Percentiles rank a stretch among this genome's conserved stretches.
phyloP scores from a whole-genome alignment of 2,888 invertebrate species.

The Auanema freiburgensis region DNA sequence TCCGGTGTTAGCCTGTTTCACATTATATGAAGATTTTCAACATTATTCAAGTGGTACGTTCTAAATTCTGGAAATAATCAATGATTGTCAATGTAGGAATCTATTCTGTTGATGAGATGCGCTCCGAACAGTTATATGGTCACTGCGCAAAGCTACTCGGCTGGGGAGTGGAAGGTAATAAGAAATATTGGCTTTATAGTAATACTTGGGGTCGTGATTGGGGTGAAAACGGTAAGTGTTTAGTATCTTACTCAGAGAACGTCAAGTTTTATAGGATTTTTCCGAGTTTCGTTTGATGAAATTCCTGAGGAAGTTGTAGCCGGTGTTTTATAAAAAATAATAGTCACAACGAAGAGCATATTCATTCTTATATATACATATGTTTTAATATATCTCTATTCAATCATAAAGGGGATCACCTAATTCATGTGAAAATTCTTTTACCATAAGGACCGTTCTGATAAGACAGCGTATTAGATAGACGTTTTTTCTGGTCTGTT shows the following conservation, averaged over 20 bases:
- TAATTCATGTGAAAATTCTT: no score
- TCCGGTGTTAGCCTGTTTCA: constrained; percentile 49
- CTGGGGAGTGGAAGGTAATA: constrained; percentile 42
- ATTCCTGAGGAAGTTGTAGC: constrained; percentile 32
- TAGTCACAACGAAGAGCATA: no score
- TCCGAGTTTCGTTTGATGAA: constrained; percentile 22
- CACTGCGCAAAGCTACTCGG: constrained; percentile 50
- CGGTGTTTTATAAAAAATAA: constrained; percentile 11
- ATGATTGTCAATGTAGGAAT: no score
- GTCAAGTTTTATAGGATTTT: constrained; percentile 20
- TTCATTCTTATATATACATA: no score
- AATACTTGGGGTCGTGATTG: constrained; percentile 49
- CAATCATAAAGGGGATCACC: no score
- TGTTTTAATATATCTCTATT: no score
- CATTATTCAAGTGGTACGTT: constrained; percentile 41
- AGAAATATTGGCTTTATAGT: constrained; percentile 35
- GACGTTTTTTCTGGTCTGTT: no score
- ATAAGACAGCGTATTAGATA: no score
- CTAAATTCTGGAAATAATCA: no score
- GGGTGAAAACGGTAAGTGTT: constrained; percentile 39
- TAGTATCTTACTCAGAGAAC: not conserved
- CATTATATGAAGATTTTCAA: constrained; percentile 51
- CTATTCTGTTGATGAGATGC: constrained; percentile 29
- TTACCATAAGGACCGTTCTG: no score
- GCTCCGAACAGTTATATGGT: constrained; percentile 41